phyloP scores from a whole-genome alignment of 2,113 vertebrate species.

The Eolophus roseicapilla region DNA sequence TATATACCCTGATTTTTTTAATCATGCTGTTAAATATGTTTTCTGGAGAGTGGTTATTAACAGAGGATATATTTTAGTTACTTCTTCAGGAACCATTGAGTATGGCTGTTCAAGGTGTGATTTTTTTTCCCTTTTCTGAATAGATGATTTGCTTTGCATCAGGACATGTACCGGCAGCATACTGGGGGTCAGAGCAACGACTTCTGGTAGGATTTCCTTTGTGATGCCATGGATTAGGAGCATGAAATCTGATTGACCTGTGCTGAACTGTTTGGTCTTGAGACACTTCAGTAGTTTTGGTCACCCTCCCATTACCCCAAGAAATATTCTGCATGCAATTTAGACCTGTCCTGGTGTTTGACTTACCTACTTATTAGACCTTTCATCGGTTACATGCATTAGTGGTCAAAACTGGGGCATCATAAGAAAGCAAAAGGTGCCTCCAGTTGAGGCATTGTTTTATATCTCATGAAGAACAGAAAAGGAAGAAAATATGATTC shows the following conservation, averaged over 20 bases:
- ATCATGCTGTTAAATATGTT: background rate
- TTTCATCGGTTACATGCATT: background rate
- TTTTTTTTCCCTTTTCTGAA: background rate
- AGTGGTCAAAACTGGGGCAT: background rate
- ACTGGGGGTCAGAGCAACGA: background rate
- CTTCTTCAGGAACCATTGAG: background rate
- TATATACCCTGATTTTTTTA: background rate
- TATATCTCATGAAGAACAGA: background rate
- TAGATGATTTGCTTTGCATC: background rate
- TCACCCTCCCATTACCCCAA: background rate
- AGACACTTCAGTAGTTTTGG: background rate
- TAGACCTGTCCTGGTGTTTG: background rate
- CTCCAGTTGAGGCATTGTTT: background rate
- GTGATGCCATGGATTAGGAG: background rate
- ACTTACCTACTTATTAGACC: background rate
- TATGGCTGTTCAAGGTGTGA: background rate
- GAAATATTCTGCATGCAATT: background rate
- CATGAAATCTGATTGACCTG: background rate
- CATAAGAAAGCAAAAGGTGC: background rate
- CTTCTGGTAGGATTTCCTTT: background rate
- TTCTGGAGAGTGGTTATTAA: background rate
- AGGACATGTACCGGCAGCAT: rapidly evolving
- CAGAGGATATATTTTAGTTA: background rate
- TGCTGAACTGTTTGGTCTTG: background rate
- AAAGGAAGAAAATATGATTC: background rate